Conservation (phyloP, 2,113 vertebrate genomes). For the Scolopax mira region DNA sequence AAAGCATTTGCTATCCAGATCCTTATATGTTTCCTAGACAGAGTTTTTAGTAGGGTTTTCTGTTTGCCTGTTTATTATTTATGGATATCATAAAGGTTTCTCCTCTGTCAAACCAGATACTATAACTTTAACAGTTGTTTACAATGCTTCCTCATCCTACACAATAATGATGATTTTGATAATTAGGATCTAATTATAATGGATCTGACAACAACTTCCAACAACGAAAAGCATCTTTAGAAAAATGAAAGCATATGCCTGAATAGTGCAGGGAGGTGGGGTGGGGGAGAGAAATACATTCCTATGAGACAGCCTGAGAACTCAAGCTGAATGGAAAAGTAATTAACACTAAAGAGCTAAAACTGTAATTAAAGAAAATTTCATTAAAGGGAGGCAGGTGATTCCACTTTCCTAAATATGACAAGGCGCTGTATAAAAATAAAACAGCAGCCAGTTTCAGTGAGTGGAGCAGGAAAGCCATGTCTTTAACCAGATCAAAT, state of each 20-base stretch:
- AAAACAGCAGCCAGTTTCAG: conserved; percentile 73
- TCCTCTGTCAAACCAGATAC: background rate
- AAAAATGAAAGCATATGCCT: conserved; percentile 47
- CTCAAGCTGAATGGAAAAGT: conserved; percentile 73
- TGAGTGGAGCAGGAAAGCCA: conserved; percentile 77
- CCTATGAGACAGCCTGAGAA: conserved; percentile 68
- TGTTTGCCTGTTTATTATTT: background rate
- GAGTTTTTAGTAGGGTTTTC: background rate
- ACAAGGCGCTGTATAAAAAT: conserved; percentile 67
- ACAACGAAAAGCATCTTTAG: conserved; percentile 57
- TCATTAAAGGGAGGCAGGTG: conserved; percentile 76
- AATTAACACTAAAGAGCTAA: conserved; percentile 82
- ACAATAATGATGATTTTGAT: conserved; percentile 61
- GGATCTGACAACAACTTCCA: conserved; percentile 64
- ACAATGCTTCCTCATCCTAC: conserved; percentile 10
- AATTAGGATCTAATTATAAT: conserved; percentile 60
- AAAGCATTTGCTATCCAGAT: background rate
- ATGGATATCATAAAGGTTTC: background rate
- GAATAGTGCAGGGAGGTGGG: background rate
- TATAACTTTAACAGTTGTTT: conserved; percentile 51
- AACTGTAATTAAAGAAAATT: conserved; percentile 82
- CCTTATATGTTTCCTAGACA: background rate
- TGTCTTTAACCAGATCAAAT: conserved; percentile 99
- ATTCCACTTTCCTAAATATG: conserved; percentile 69
- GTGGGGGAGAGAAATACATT: background rate